phyloP scores from a whole-genome alignment of 2,888 invertebrate genomes.

The Cosmopolites sordidus region DNA sequence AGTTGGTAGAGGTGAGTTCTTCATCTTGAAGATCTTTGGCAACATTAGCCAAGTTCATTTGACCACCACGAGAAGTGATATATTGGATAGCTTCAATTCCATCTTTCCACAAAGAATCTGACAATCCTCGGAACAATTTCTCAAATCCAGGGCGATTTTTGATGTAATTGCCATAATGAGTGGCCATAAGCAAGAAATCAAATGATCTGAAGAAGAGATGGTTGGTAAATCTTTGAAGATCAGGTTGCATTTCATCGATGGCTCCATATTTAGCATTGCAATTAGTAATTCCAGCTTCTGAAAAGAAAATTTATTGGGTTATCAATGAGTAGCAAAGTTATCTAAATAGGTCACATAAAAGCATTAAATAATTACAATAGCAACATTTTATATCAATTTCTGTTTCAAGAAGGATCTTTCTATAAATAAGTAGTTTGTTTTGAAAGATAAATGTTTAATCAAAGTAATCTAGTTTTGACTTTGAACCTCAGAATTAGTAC shows the following conservation, averaged over 20 bases:
- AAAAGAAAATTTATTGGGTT: no score
- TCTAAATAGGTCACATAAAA: not conserved
- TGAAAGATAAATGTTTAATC: not conserved
- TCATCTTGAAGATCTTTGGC: constrained; percentile 38
- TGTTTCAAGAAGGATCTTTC: no score
- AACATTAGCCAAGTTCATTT: constrained; percentile 52
- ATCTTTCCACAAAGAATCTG: constrained; percentile 71
- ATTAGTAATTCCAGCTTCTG: constrained; percentile 43
- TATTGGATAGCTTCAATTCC: constrained; percentile 73
- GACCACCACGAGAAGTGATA: constrained; percentile 67
- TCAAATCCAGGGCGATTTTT: constrained; percentile 73
- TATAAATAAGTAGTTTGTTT: not conserved
- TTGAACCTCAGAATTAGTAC: no score
- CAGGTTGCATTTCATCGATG: constrained; percentile 51
- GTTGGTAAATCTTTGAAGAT: constrained; percentile 57
- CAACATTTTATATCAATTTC: not conserved
- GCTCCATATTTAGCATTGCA: constrained; percentile 66
- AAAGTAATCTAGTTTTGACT: not conserved
- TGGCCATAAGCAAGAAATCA: constrained; percentile 69
- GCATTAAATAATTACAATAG: not conserved
- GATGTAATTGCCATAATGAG: constrained; percentile 73
- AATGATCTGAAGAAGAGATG: constrained; percentile 68
- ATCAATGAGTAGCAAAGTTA: not conserved
- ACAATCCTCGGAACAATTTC: constrained; percentile 66
- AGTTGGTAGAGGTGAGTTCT: not conserved